Base-by-base conservation (phyloP, 2,797 vertebrate genomes). In the Peromyscus aztecus region DNA sequence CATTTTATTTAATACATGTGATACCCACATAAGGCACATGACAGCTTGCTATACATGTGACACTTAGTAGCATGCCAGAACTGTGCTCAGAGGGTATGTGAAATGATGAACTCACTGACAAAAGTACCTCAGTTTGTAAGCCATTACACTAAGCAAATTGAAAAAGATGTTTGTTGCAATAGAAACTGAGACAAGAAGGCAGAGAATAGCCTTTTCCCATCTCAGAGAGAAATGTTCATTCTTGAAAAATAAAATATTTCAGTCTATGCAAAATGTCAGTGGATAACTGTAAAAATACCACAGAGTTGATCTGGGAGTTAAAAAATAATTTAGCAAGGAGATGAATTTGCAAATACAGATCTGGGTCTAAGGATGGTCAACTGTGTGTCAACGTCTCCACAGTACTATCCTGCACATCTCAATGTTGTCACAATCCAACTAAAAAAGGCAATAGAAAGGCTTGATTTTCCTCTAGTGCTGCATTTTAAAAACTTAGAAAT, bases 151-250 rank as follows among this genome's bases (percentile, higher is more conserved):
- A 43, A 69, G 13, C 27, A 77, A n/a, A 27, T 21, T 16, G 11
- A 2, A 77, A 55, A 23, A 49, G 17, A 31, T 16, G 2, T 0
- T 31, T 71, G 31, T 49, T 40, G 6, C 63, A 69, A 1, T 12
- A 17, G 27, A 13, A 91, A 40, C 43, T n/a, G 61, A 84, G 11
- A 71, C 4, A 16, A 31, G 13, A 31, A 77, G 27, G 21, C 16
- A 49, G 1, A 23, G 8, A 0, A 2, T 10, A 9, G 12, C 17
- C 2, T 3, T 34, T 23, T 6, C 31, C 37, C 13, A 24, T 14
- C 14, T 34, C 69, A 27, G 29, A 24, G 31, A 61, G 59, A 10
- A 37, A 31, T 55, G 2, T 2, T 23, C 1, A 4, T 21, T 2
- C 55, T 80, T 75, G 43, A 23, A 7, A 27, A 73, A 49, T 46